These are phyloP conservation scores for Cyprinodon diabolis DNA, from an alignment of 2,797 vertebrate genomes.

Conservation along the genomic window DNA sequence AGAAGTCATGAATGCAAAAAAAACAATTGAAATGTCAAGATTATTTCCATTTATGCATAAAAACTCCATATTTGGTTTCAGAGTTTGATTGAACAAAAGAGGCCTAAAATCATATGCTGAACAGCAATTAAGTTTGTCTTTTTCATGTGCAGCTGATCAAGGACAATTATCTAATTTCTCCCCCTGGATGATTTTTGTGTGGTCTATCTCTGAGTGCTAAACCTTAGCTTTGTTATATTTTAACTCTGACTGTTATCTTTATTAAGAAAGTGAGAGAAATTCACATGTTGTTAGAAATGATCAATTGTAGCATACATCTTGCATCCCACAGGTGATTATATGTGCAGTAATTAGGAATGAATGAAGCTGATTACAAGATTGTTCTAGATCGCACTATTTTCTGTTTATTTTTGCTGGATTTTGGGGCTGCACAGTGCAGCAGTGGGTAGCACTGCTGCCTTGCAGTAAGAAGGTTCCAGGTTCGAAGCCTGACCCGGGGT, in stretches of 20 bases:
- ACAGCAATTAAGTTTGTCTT: no score
- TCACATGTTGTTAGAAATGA: constrained; percentile 3
- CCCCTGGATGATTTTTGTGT: not conserved
- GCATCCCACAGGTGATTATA: not conserved
- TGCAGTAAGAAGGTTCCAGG: no score
- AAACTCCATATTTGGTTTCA: no score
- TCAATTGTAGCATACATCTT: constrained; percentile 17
- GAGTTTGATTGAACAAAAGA: no score
- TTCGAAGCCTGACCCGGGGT: no score
- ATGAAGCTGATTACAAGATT: not conserved
- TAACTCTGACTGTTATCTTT: constrained; percentile 3
- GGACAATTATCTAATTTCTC: not conserved
- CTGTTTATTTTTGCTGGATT: constrained; percentile 7
- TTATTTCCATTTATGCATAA: no score
- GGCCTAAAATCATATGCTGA: no score
- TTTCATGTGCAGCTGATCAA: not conserved
- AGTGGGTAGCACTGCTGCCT: no score
- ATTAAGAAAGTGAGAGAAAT: constrained; percentile 1
- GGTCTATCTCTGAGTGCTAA: not conserved
- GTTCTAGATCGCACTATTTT: not conserved
- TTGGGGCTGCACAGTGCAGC: not conserved
- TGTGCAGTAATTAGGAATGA: not conserved
- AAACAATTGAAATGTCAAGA: no score
- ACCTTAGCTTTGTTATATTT: not conserved
- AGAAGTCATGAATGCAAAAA: no score